Evolutionary conservation across 2,797 vertebrate genomes (phyloP).

Genomic region (Poecile montanus): DNA sequence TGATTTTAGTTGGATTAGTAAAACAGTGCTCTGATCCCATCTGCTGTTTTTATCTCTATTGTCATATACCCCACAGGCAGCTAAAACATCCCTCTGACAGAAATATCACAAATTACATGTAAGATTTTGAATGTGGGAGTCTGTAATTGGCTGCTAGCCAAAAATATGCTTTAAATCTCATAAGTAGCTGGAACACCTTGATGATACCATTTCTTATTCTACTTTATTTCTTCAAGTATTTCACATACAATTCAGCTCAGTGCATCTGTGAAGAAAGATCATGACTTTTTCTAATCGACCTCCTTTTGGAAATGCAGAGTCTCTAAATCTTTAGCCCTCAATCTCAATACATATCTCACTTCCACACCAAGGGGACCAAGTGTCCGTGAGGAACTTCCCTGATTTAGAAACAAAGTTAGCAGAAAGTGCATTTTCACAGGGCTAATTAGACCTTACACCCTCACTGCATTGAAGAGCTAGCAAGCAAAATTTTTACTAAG

Average conservation of each 20-base stretch:
- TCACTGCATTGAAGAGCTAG: not conserved
- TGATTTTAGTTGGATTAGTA: not conserved
- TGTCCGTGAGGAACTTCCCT: not conserved
- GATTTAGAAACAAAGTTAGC: not conserved
- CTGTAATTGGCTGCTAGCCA: not conserved
- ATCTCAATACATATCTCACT: not conserved
- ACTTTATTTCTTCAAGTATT: not conserved
- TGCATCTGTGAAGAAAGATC: not conserved
- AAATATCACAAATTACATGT: not conserved
- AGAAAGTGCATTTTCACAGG: not conserved
- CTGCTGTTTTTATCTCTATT: conserved; percentile 2
- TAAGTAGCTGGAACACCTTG: not conserved
- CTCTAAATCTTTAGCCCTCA: not conserved
- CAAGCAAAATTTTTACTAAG: not conserved
- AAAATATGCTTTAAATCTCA: not conserved
- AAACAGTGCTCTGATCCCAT: not conserved
- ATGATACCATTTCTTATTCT: not conserved
- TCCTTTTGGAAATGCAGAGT: not conserved
- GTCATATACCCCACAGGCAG: not conserved
- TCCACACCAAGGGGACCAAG: not conserved
- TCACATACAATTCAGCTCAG: not conserved
- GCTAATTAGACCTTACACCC: not conserved
- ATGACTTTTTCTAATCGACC: not conserved
- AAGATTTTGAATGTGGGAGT: not conserved
- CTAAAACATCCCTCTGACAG: not conserved